A percentile compares a stretch with the other conserved stretches of the same genome.
Evolutionary conservation across 2,113 vertebrate genomes (phyloP).

Genomic region (Zeus faber): DNA sequence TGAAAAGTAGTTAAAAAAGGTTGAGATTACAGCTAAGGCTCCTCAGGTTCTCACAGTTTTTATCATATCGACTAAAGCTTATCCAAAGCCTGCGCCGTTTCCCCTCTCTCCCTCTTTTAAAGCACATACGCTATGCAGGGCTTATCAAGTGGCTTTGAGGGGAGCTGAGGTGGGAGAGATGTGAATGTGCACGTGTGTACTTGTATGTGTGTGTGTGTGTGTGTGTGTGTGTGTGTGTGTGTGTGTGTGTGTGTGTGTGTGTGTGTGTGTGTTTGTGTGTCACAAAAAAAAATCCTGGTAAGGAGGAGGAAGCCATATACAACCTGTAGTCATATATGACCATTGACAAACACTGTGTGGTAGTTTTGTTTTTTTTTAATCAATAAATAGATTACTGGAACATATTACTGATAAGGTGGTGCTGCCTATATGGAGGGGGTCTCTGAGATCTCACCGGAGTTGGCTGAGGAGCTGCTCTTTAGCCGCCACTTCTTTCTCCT

Average conservation of each 20-base stretch:
- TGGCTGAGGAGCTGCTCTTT: constrained; percentile 62
- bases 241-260: neutral
- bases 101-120: constrained; percentile 60
- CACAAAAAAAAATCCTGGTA: neutral
- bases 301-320: neutral
- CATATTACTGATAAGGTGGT: neutral
- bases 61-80: constrained; percentile 76
- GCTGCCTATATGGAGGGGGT: constrained; percentile 19
- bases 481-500: constrained; percentile 64
- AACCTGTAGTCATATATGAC: too few species aligned
- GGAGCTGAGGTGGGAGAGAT: constrained; percentile 56
- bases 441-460: constrained; percentile 58
- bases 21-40: constrained; percentile 72
- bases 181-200: constrained; percentile 21
- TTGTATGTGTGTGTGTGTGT: neutral
- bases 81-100: constrained; percentile 66
- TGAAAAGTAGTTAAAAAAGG: constrained; percentile 66
- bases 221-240: neutral
- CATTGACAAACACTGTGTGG: too few species aligned
- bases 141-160: constrained; percentile 67
- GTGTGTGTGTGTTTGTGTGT: constrained; percentile 1
- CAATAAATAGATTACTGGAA: neutral
- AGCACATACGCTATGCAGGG: constrained; percentile 62
- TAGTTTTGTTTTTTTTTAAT: too few species aligned
- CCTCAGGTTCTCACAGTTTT: constrained; percentile 68